Percentiles rank a stretch among this genome's conserved stretches.
phyloP scores from a whole-genome alignment of 2,113 vertebrate species.

The Phrynosoma platyrhinos region DNA sequence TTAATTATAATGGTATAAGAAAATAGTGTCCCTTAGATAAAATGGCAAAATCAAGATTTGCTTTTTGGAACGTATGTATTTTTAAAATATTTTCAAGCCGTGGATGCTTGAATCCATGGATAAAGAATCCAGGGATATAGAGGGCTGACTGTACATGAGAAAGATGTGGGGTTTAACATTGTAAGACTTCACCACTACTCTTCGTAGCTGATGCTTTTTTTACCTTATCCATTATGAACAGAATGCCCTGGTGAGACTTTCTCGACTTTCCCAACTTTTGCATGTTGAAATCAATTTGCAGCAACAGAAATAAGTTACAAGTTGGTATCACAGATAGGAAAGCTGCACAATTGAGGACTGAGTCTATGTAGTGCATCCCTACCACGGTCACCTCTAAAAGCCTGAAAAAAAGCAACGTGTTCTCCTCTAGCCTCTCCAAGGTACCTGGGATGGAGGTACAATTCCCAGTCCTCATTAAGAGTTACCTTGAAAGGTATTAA shows the following conservation, averaged over 20 bases:
- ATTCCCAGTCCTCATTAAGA: constrained; percentile 67
- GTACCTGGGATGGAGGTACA: constrained; percentile 26
- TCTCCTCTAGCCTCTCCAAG: background rate
- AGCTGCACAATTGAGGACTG: background rate
- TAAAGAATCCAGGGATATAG: no score
- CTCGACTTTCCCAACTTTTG: background rate
- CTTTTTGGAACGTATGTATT: no score
- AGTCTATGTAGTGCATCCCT: fast-evolving
- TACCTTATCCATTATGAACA: background rate
- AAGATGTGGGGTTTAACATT: no score
- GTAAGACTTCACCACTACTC: background rate
- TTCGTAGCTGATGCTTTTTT: background rate
- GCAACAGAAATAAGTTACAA: background rate
- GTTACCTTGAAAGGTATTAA: constrained; percentile 59
- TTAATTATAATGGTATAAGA: no score
- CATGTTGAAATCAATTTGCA: no score
- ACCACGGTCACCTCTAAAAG: constrained; percentile 20
- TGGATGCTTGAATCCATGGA: no score
- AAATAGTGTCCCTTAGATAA: no score
- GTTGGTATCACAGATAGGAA: background rate
- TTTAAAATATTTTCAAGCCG: no score
- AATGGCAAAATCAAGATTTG: no score
- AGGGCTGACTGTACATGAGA: no score
- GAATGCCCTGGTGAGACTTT: background rate
- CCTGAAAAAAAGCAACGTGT: constrained; percentile 4